phyloP scores from a whole-genome alignment of 2,113 vertebrate species.

The Cyanocitta stelleri region DNA sequence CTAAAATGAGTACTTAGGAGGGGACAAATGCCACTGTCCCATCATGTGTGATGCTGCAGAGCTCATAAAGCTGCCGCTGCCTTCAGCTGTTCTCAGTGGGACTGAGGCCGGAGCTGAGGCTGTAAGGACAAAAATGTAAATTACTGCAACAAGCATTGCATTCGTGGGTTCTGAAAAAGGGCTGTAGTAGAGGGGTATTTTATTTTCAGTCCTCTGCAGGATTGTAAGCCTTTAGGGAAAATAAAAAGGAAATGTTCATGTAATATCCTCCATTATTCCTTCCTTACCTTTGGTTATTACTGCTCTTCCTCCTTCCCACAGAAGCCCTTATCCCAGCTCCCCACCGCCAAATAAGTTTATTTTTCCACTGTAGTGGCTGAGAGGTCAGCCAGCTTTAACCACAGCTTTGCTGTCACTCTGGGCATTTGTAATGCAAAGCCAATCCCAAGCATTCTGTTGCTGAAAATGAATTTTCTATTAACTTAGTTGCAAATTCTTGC shows the following conservation, averaged over 20 bases:
- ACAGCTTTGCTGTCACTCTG: background rate
- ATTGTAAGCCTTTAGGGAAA: background rate
- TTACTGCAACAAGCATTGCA: fast-evolving
- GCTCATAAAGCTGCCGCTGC: background rate
- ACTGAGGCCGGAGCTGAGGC: background rate
- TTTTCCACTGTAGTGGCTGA: background rate
- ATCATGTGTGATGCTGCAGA: background rate
- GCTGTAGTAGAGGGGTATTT: background rate
- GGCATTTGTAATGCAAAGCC: background rate
- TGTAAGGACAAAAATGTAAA: background rate
- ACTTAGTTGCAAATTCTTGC: background rate
- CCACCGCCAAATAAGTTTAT: background rate
- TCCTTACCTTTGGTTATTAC: background rate
- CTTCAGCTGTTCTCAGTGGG: background rate
- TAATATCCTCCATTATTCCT: background rate
- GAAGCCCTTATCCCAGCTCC: background rate
- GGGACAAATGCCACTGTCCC: background rate
- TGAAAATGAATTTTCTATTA: background rate
- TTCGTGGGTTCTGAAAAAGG: background rate
- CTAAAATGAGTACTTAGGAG: background rate
- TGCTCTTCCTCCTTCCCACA: background rate
- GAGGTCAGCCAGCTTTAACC: background rate
- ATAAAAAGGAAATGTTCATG: background rate
- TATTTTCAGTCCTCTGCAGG: background rate
- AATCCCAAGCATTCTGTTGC: background rate